Conservation (phyloP, 2,888 invertebrate species). For the Drosophila histrio region DNA sequence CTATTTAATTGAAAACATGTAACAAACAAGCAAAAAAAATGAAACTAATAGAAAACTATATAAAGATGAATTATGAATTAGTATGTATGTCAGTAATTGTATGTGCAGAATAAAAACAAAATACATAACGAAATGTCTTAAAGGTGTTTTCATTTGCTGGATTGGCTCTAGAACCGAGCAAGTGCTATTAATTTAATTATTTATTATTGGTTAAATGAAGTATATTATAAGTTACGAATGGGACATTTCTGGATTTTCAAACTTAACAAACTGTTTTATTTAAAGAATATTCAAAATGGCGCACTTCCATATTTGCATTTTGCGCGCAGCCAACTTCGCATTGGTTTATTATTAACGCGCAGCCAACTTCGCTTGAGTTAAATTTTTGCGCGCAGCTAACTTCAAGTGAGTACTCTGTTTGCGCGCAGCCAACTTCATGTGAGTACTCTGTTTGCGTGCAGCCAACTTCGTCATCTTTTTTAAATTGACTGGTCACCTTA, state of each 20-base stretch:
- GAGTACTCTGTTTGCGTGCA: background rate
- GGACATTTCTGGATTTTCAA: too few species aligned
- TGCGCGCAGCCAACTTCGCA: background rate
- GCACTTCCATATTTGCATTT: too few species aligned
- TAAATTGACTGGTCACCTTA: slow-evolving; percentile 6
- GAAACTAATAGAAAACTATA: slow-evolving; percentile 51
- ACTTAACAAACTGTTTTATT: too few species aligned
- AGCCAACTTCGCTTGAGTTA: background rate
- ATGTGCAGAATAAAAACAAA: slow-evolving; percentile 70
- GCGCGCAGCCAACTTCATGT: slow-evolving; percentile 13
- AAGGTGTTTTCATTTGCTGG: background rate
- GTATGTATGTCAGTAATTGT: slow-evolving; percentile 67
- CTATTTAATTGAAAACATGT: slow-evolving; percentile 10
- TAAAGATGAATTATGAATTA: slow-evolving; percentile 65
- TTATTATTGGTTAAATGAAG: too few species aligned
- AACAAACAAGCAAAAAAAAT: slow-evolving; percentile 32
- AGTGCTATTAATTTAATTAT: background rate
- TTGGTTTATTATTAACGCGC: background rate
- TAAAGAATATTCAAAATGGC: too few species aligned
- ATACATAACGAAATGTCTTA: slow-evolving; percentile 25
- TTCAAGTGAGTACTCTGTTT: background rate
- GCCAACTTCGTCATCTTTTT: background rate
- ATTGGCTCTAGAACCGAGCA: background rate
- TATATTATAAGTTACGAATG: too few species aligned
- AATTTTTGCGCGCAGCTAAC: background rate